Evolutionary conservation across 2,113 vertebrate genomes (phyloP).

Genomic region (Lamprologus speciosus): DNA sequence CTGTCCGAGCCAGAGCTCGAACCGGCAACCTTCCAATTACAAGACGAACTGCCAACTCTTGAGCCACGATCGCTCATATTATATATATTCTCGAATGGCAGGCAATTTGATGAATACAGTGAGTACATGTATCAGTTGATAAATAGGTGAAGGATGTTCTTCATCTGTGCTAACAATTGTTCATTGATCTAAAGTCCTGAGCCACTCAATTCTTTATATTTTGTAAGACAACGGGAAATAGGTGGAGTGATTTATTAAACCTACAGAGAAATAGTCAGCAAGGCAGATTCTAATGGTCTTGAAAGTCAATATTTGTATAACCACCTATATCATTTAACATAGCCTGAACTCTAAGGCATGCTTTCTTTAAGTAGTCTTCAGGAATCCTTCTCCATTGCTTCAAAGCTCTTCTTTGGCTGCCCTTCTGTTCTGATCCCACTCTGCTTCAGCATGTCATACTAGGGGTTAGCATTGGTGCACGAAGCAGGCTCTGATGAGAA

Average conservation of each 20-base stretch:
- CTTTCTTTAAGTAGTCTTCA: background rate
- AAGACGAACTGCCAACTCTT: background rate
- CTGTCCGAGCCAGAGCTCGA: rapidly evolving
- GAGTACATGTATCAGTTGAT: background rate
- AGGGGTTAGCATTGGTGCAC: background rate
- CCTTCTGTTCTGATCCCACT: background rate
- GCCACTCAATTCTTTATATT: background rate
- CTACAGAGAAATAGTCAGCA: background rate
- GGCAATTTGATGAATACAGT: background rate
- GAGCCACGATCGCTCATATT: background rate
- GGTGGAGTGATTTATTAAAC: background rate
- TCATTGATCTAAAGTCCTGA: background rate
- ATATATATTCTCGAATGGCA: background rate
- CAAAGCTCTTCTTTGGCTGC: background rate
- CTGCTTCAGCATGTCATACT: background rate
- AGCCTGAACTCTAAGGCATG: background rate
- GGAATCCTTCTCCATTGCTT: background rate
- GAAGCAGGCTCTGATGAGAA: background rate
- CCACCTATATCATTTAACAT: background rate
- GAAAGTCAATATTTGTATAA: background rate
- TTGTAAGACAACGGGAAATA: background rate
- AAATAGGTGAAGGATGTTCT: background rate
- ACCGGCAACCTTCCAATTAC: background rate
- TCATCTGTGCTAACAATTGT: background rate
- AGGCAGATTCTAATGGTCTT: background rate